phyloP scores from a whole-genome alignment of 2,888 invertebrate species.

The Perdita meconis region DNA sequence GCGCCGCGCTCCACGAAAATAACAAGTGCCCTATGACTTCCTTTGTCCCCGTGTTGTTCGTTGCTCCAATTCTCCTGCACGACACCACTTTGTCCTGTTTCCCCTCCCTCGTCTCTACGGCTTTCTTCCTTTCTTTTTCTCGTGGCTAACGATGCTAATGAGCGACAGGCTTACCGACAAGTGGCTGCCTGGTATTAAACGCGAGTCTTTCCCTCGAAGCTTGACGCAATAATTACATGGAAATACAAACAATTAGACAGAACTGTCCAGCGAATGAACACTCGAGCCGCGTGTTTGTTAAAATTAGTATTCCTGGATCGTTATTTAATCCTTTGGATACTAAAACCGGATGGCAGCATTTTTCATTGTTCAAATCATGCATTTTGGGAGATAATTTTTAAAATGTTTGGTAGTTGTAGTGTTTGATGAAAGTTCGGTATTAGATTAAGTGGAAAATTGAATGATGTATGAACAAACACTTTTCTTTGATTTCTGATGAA shows the following conservation, averaged over 20 bases:
- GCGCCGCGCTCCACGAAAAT: conserved; percentile 47
- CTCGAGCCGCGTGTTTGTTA: too few relatives aligned
- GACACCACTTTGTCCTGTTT: conserved; percentile 45
- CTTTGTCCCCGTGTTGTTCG: conserved; percentile 54
- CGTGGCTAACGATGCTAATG: conserved; percentile 76
- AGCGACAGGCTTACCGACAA: conserved; percentile 68
- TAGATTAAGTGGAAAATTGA: too few relatives aligned
- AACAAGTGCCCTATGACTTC: conserved; percentile 50
- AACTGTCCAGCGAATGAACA: conserved; percentile 6
- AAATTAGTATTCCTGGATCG: too few relatives aligned
- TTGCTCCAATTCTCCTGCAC: conserved; percentile 54
- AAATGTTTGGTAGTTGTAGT: too few relatives aligned
- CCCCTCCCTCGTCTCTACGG: background rate
- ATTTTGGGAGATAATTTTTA: too few relatives aligned
- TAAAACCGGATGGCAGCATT: too few relatives aligned
- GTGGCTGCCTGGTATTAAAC: conserved; percentile 69
- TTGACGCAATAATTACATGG: conserved; percentile 75
- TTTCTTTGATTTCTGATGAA: too few relatives aligned
- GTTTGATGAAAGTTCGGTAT: too few relatives aligned
- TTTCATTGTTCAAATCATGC: too few relatives aligned
- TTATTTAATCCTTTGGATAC: too few relatives aligned
- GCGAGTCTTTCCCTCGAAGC: conserved; percentile 57
- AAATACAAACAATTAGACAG: conserved; percentile 79
- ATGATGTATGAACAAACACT: too few relatives aligned
- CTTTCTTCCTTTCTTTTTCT: conserved; percentile 46